A percentile compares a stretch with the other conserved stretches of the same genome.
These are phyloP conservation scores for Cathartes aura DNA, from an alignment of 2,113 vertebrate species.

Conservation along the genomic window DNA sequence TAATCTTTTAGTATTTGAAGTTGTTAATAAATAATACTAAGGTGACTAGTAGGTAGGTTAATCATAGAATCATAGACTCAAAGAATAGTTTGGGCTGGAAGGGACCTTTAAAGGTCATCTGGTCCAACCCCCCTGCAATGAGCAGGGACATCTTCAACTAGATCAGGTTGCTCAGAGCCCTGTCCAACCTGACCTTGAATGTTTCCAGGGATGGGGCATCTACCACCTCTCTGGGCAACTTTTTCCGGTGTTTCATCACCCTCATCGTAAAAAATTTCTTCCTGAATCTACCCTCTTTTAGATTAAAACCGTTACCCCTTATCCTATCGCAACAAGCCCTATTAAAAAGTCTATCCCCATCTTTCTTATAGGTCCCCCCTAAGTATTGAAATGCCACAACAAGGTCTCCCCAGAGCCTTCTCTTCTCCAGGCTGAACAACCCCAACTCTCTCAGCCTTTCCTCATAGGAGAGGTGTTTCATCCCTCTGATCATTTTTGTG, in stretches of 20 bases:
- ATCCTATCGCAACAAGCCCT: background rate
- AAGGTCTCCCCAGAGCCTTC: background rate
- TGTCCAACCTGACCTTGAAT: background rate
- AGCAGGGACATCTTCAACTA: background rate
- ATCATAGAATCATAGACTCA: background rate
- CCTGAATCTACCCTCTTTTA: background rate
- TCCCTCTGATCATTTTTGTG: background rate
- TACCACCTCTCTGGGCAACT: background rate
- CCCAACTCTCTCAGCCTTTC: background rate
- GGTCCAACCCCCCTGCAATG: background rate
- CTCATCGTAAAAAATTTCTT: background rate
- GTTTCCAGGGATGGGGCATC: background rate
- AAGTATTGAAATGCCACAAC: background rate
- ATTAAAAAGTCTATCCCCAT: background rate
- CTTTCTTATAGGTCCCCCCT: background rate
- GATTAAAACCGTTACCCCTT: background rate
- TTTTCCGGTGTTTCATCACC: background rate
- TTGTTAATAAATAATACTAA: background rate
- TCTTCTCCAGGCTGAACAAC: background rate
- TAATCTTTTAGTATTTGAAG: background rate
- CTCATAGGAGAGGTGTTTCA: background rate
- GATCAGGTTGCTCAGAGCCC: background rate
- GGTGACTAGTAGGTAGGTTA: background rate
- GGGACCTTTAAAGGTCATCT: background rate
- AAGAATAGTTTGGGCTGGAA: background rate